Evolutionary conservation across 1,140 invertebrate species (phyloP).

Genomic region (Ceratina calcarata): DNA sequence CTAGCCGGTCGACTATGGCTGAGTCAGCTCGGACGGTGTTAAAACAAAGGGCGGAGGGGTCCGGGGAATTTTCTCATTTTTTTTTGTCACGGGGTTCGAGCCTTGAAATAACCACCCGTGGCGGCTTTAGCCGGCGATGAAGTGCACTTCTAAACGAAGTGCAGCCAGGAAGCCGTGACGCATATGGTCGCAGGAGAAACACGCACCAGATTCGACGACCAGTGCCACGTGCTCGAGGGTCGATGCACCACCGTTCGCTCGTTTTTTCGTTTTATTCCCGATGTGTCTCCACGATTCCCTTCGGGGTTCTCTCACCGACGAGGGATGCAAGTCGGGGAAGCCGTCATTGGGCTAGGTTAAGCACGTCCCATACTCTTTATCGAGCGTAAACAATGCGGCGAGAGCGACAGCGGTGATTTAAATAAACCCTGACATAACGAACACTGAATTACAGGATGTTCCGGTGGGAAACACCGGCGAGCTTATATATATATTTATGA

Average conservation of each 20-base stretch:
- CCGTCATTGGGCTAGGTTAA: conserved; percentile 31
- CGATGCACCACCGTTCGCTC: conserved; percentile 25
- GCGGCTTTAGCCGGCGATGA: conserved; percentile 24
- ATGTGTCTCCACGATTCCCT: conserved; percentile 3
- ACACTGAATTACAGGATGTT: conserved; percentile 4
- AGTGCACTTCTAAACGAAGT: conserved; percentile 46
- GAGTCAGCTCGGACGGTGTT: conserved; percentile 38
- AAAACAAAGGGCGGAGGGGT: conserved; percentile 24
- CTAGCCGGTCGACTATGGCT: conserved; percentile 4
- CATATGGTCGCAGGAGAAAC: conserved; percentile 40
- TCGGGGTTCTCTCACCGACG: background rate
- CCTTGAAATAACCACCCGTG: conserved; percentile 51
- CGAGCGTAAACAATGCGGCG: conserved; percentile 41
- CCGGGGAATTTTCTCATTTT: conserved; percentile 21
- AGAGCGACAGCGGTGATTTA: conserved; percentile 21
- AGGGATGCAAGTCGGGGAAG: background rate
- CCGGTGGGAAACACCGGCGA: background rate
- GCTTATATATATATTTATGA: no score
- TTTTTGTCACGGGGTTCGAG: conserved; percentile 9
- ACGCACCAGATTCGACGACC: conserved; percentile 16
- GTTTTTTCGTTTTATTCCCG: background rate
- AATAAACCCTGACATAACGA: conserved; percentile 17
- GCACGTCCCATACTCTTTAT: conserved; percentile 21
- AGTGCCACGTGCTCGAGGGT: conserved; percentile 47
- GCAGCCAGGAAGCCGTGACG: conserved; percentile 33